Conservation (phyloP, 2,113 vertebrate genomes). For the Falcunculus frontatus region DNA sequence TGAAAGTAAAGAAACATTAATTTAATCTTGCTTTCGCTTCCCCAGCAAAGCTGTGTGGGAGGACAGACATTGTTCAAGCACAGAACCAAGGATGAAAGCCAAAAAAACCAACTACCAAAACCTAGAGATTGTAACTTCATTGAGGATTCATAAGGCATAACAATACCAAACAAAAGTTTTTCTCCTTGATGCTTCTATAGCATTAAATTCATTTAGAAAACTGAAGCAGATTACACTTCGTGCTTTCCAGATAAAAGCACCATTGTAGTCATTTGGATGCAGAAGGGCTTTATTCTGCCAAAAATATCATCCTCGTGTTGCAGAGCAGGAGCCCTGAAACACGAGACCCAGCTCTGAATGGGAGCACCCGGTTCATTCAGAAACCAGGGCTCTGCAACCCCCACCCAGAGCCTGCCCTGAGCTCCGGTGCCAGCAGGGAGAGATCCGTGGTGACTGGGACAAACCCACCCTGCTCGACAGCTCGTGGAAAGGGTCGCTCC, state of each 20-base stretch:
- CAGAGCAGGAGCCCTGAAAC: not conserved
- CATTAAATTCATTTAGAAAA: not conserved
- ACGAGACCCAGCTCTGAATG: not conserved
- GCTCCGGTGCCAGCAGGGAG: not conserved
- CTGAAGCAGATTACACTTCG: not conserved
- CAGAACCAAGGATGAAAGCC: not conserved
- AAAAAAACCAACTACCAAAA: not conserved
- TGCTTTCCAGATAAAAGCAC: not conserved
- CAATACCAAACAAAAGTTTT: not conserved
- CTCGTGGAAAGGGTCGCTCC: not conserved
- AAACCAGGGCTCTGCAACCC: not conserved
- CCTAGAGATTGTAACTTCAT: not conserved
- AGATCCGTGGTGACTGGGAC: not conserved
- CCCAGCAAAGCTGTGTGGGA: not conserved
- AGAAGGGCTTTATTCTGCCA: not conserved
- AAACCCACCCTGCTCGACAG: rapidly evolving
- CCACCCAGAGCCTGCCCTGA: not conserved
- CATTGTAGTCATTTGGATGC: not conserved
- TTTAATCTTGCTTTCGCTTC: not conserved
- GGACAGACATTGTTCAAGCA: not conserved
- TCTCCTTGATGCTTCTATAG: not conserved
- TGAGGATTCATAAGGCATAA: slow-evolving; percentile 5
- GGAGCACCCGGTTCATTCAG: not conserved
- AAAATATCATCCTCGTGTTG: not conserved
- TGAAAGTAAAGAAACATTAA: not conserved